Base-by-base conservation (phyloP, 2,113 vertebrate species). In the Laticauda laticaudata region DNA sequence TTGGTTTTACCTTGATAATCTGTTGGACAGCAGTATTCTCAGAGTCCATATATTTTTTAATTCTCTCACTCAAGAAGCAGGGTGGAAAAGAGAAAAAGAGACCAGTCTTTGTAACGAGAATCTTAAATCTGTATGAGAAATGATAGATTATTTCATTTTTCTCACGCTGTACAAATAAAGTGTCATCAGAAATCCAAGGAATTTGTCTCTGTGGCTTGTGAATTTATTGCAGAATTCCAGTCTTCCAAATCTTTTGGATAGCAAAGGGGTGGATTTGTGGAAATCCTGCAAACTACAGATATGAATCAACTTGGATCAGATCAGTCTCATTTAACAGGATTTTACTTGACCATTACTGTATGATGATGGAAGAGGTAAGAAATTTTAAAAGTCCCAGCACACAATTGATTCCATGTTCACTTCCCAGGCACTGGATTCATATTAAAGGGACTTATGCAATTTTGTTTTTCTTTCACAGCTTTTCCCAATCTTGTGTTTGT, bases 401-500 rank as follows among this genome's bases (percentile, higher is more conserved):
- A 43, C 18, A 81, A 10, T 21, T 64, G 14, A 14, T 51, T 51
- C 24, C 24, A 61, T 12, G 20, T 64, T 45, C 4, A 23, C 3
- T 51, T 69, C 61, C 20, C 45, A 29, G 2, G 24, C n/a, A 5
- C 8, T 15, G 24, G 39, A 64, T 56, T 55, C 45, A 90, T 64
- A 90, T 92, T 94, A 90, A 87, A 95, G 64, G 92, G 43, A 2
- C 39, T 2, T 6, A 24, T 89, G 0, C 53, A 87, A 93, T 23
- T 43, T 4, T 23, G 8, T 51, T 4, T 85, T 51, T 75, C 39
- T 4, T 29, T 91, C 0, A 20, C 91, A 57, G 69, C 45, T 61
- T 45, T 85, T 61, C 90, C 48, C 90, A 94, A 61, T 91, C 95
- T 9, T 69, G 93, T 81, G 20, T 6, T 8, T 24, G 23, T 93